Percentiles rank a stretch among this genome's conserved stretches.
phyloP scores from a whole-genome alignment of 2,888 invertebrate genomes.

The Spisula solida region DNA sequence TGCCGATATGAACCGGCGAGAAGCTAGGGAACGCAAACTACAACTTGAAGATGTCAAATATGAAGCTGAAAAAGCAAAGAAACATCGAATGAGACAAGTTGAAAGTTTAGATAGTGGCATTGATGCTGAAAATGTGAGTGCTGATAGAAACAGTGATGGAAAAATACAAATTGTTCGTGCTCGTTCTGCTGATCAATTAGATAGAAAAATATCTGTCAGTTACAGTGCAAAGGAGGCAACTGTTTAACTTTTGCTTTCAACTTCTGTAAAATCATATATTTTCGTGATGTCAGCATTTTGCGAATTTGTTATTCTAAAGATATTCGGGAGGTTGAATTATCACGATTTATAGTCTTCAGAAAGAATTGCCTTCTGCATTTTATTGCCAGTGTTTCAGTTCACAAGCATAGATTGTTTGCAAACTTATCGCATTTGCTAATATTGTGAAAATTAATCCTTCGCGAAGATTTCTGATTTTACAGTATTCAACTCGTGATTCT shows the following conservation, averaged over 20 bases:
- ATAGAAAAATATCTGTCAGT: constrained; percentile 47
- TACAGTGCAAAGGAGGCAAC: constrained; percentile 61
- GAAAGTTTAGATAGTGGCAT: constrained; percentile 68
- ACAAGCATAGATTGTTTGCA: too few relatives aligned
- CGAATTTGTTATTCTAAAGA: not conserved
- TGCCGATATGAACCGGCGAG: constrained; percentile 61
- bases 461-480: too few relatives aligned
- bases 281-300: not conserved
- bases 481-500: not conserved
- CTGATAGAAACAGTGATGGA: constrained; percentile 62
- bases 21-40: constrained; percentile 59
- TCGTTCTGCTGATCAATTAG: constrained; percentile 62
- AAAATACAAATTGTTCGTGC: constrained; percentile 60
- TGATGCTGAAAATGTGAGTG: constrained; percentile 58
- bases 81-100: constrained; percentile 64
- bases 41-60: constrained; percentile 54
- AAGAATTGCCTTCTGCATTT: not conserved
- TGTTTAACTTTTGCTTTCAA: constrained; percentile 31
- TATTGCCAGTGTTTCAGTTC: too few relatives aligned
- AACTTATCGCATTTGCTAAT: too few relatives aligned
- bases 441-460: too few relatives aligned
- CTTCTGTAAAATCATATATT: not conserved
- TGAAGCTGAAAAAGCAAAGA: constrained; percentile 53
- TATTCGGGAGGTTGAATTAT: not conserved
- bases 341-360: not conserved